Conservation (phyloP, 2,113 vertebrate species). For the Pygathrix nemaeus region DNA sequence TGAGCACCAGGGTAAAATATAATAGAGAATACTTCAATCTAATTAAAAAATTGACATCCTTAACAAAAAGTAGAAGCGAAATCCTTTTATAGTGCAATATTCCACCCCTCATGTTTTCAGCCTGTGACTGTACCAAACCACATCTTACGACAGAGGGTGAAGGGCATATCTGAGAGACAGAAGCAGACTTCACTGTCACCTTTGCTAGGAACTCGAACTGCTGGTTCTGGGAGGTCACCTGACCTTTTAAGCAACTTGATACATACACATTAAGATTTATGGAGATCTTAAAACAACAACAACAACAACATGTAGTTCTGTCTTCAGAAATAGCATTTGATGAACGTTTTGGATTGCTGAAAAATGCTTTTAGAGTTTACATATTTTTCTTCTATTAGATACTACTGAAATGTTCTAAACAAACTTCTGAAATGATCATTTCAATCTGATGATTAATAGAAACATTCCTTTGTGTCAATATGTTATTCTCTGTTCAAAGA, state of each 20-base stretch:
- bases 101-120: not conserved
- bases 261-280: not conserved
- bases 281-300: not conserved
- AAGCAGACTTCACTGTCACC: not conserved
- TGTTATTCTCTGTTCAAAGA: slow-evolving; percentile 47
- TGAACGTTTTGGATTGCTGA: slow-evolving; percentile 37
- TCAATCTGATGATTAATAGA: slow-evolving; percentile 48
- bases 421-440: slow-evolving; percentile 46
- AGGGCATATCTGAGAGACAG: not conserved
- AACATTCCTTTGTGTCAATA: not conserved
- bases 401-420: slow-evolving; percentile 42
- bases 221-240: not conserved
- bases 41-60: not conserved
- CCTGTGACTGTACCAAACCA: not conserved
- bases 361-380: slow-evolving; percentile 19
- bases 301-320: not conserved
- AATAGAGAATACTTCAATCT: not conserved
- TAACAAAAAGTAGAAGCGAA: not conserved
- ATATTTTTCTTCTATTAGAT: not conserved
- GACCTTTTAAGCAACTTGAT: not conserved
- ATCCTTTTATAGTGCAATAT: not conserved
- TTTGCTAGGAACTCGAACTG: not conserved
- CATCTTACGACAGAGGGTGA: not conserved
- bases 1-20: not conserved
- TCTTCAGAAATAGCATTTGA: not conserved